phyloP scores from a whole-genome alignment of 2,113 vertebrate genomes.

The Chaetura pelagica region DNA sequence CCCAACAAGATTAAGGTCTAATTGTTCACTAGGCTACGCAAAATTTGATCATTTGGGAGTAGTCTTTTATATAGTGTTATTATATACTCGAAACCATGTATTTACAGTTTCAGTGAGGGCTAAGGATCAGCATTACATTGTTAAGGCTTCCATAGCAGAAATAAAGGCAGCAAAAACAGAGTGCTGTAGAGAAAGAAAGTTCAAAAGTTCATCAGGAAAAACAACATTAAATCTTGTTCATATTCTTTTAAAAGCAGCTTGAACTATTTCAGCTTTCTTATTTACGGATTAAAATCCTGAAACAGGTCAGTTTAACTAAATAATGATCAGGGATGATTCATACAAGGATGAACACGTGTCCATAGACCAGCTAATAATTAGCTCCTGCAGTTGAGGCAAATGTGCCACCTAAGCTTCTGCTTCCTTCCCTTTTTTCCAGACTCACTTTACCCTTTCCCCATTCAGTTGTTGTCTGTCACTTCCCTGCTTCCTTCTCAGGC shows the following conservation, averaged over 20 bases:
- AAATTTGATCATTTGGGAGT: background rate
- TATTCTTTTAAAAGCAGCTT: background rate
- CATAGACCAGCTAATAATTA: background rate
- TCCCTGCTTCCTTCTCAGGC: background rate
- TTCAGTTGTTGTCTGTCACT: background rate
- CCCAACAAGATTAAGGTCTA: background rate
- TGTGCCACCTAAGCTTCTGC: background rate
- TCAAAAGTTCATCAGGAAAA: background rate
- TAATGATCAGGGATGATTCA: background rate
- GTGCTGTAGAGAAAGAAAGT: background rate
- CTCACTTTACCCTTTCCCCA: background rate
- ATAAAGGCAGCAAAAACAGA: background rate
- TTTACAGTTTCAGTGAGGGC: background rate
- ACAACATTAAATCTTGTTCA: no score
- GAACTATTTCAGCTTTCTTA: background rate
- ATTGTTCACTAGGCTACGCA: background rate
- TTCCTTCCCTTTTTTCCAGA: background rate
- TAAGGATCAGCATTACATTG: background rate
- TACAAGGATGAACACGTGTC: background rate
- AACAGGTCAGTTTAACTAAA: background rate
- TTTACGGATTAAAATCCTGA: background rate
- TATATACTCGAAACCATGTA: background rate
- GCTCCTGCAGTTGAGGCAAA: background rate
- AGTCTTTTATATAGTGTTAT: background rate
- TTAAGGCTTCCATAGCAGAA: background rate